Conservation (phyloP, 1,140 invertebrate species). For the Uloborus diversus region DNA sequence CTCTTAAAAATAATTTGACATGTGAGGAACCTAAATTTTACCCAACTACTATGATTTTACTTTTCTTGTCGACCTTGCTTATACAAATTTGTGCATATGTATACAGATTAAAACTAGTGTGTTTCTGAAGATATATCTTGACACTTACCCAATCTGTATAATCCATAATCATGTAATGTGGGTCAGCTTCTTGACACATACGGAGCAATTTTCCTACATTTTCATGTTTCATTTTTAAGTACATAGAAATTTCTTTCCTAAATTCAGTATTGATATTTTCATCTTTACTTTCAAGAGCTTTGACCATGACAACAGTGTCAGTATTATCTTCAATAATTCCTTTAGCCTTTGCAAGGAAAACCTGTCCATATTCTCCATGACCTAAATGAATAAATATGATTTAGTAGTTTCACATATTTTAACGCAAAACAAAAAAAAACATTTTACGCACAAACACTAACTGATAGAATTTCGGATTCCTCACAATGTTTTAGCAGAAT, state of each 20-base stretch:
- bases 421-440: not conserved
- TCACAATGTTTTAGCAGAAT: too few relatives aligned
- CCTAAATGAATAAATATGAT: constrained; percentile 61
- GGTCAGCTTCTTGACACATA: constrained; percentile 83
- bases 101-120: too few relatives aligned
- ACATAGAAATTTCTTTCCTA: constrained; percentile 84
- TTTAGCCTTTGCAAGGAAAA: constrained; percentile 77
- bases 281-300: constrained; percentile 78
- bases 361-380: constrained; percentile 89
- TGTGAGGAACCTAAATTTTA: too few relatives aligned
- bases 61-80: too few relatives aligned
- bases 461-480: too few relatives aligned
- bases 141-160: constrained; percentile 87
- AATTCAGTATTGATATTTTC: constrained; percentile 82
- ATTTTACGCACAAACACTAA: too few relatives aligned
- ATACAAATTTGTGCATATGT: too few relatives aligned
- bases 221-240: constrained; percentile 80
- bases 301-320: constrained; percentile 74
- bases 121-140: not conserved
- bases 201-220: constrained; percentile 82
- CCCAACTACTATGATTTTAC: too few relatives aligned
- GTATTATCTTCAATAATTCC: constrained; percentile 6
- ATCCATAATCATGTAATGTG: constrained; percentile 89
- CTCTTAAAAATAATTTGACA: too few relatives aligned
- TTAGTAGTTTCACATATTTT: not conserved